phyloP scores from a whole-genome alignment of 1,140 invertebrate species.

The Idris sp. region DNA sequence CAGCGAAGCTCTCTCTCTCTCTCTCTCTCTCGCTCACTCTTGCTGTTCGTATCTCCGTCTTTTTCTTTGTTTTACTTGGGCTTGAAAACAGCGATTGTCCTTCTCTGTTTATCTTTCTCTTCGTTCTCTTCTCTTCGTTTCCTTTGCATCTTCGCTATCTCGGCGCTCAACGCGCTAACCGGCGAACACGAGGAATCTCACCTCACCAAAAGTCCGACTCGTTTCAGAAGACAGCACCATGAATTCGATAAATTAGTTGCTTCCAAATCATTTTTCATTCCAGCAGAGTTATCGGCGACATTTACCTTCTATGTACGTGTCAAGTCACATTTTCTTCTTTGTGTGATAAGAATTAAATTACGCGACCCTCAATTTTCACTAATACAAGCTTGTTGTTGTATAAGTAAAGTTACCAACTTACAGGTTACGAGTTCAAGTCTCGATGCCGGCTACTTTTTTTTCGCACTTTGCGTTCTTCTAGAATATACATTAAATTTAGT shows the following conservation, averaged over 20 bases:
- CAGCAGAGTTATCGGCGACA: not conserved
- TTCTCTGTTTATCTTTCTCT: constrained; percentile 43
- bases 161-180: constrained; percentile 47
- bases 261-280: constrained; percentile 33
- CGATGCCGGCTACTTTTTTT: too few relatives aligned
- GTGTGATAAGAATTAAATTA: too few relatives aligned
- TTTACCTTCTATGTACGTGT: not conserved
- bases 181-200: constrained; percentile 59
- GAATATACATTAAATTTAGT: too few relatives aligned
- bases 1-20: not conserved
- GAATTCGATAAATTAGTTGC: constrained; percentile 45
- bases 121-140: constrained; percentile 10
- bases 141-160: constrained; percentile 35
- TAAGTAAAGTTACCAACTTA: too few relatives aligned
- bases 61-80: constrained; percentile 44
- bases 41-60: constrained; percentile 4
- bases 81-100: constrained; percentile 27
- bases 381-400: too few relatives aligned
- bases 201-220: constrained; percentile 35
- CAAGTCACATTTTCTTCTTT: too few relatives aligned
- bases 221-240: constrained; percentile 35
- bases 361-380: too few relatives aligned
- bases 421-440: too few relatives aligned
- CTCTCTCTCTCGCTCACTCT: constrained; percentile 17
- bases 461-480: too few relatives aligned